These are phyloP conservation scores for Dolomedes plantarius DNA, from an alignment of 2,888 invertebrate species.

Conservation along the genomic window DNA sequence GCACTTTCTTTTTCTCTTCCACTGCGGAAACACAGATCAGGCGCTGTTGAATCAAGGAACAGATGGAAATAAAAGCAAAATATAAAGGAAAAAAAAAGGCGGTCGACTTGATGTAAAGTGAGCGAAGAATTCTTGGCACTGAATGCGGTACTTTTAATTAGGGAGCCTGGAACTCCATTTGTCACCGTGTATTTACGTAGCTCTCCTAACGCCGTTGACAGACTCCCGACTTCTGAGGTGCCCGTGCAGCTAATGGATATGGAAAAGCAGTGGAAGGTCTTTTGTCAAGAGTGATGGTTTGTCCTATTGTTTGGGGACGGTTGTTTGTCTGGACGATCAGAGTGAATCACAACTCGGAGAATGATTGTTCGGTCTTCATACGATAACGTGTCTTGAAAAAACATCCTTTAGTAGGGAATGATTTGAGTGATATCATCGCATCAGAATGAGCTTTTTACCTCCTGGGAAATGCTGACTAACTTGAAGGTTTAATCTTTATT, in stretches of 20 bases:
- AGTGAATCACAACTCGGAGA: background rate
- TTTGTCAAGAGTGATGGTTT: conserved; percentile 4
- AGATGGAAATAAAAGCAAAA: conserved; percentile 8
- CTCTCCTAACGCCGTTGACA: conserved; percentile 54
- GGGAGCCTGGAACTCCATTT: conserved; percentile 60
- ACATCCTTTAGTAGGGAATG: background rate
- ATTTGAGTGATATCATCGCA: background rate
- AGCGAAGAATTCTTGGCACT: conserved; percentile 67
- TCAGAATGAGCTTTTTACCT: background rate
- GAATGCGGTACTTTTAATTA: conserved; percentile 70
- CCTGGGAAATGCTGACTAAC: background rate
- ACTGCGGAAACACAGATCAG: conserved; percentile 42
- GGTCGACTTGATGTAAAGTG: conserved; percentile 56
- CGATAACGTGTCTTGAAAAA: background rate
- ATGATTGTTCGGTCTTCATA: background rate
- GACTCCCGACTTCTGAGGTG: conserved; percentile 15
- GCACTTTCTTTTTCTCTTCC: background rate
- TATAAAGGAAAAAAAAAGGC: conserved; percentile 16
- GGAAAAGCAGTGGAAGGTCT: conserved; percentile 1
- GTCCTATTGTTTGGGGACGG: background rate
- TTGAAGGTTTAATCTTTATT: background rate
- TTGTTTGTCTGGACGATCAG: conserved; percentile 12
- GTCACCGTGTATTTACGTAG: conserved; percentile 63
- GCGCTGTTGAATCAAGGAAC: conserved; percentile 46
- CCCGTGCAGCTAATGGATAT: background rate